Conservation (phyloP, 2,888 invertebrate genomes). For the Torymus auratus region DNA sequence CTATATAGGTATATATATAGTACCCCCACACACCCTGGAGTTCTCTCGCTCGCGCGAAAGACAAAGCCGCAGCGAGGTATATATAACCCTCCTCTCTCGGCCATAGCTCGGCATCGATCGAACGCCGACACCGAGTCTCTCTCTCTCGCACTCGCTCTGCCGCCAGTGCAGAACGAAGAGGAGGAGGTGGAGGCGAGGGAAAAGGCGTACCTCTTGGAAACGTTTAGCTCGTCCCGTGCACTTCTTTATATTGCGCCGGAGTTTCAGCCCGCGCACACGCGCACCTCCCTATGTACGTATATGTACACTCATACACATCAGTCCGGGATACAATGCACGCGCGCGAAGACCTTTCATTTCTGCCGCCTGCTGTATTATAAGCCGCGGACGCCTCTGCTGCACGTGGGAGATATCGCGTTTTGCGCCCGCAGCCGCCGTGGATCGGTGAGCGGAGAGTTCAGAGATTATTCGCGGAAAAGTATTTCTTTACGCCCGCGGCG, state of each 20-base stretch:
- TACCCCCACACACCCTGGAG: neutral
- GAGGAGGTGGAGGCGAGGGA: conserved; percentile 22
- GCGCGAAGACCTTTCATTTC: conserved; percentile 61
- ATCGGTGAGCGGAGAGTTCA: neutral
- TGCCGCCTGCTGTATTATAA: conserved; percentile 22
- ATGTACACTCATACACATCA: neutral
- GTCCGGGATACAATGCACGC: conserved; percentile 33
- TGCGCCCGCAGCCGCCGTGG: neutral
- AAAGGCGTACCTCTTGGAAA: conserved; percentile 69
- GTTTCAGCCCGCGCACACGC: conserved; percentile 13
- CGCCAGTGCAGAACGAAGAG: neutral
- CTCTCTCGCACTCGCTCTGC: neutral
- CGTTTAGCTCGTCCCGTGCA: conserved; percentile 65
- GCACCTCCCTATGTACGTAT: too few species aligned
- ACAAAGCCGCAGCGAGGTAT: conserved; percentile 38
- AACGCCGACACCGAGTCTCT: conserved; percentile 20
- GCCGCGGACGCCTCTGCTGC: neutral
- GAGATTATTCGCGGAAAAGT: conserved; percentile 55
- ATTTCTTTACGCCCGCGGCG: conserved; percentile 39
- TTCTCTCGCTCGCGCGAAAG: conserved; percentile 37
- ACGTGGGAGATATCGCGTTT: conserved; percentile 37
- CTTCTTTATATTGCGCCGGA: conserved; percentile 45
- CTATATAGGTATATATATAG: neutral
- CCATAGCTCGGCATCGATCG: conserved; percentile 59
- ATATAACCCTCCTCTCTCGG: conserved; percentile 2